These are phyloP conservation scores for Apodemia zela DNA, from an alignment of 2,888 invertebrate genomes.

Conservation along the genomic window DNA sequence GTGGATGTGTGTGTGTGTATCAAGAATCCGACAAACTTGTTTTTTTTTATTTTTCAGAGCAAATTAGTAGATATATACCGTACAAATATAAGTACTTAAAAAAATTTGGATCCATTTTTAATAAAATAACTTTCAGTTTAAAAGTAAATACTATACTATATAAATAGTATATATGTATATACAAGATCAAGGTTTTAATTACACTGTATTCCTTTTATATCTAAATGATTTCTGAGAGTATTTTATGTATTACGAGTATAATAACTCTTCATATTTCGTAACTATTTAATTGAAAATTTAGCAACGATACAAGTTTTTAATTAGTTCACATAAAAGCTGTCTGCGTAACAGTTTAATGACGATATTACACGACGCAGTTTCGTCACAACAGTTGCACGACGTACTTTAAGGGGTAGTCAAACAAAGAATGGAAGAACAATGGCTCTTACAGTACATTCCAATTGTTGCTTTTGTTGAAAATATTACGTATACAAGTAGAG, in stretches of 20 bases:
- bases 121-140: no score
- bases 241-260: not conserved
- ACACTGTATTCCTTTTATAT: no score
- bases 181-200: no score
- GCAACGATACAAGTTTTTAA: conserved; percentile 13
- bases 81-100: no score
- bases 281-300: not conserved
- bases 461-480: conserved; percentile 24
- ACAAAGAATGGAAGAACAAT: conserved; percentile 28
- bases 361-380: conserved; percentile 6
- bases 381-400: conserved; percentile 18
- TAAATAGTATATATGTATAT: no score
- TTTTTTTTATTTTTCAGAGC: no score
- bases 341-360: conserved; percentile 11
- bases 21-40: no score
- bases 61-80: no score
- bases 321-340: conserved; percentile 14
- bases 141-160: no score
- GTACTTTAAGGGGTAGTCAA: conserved; percentile 20
- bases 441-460: conserved; percentile 24
- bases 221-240: not conserved
- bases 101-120: no score
- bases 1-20: no score
- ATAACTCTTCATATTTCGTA: not conserved
- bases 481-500: conserved; percentile 12